Percentiles rank a stretch among this genome's conserved stretches.
These are phyloP conservation scores for Artibeus jamaicensis DNA, from an alignment of 2,797 vertebrate genomes.

Conservation along the genomic window DNA sequence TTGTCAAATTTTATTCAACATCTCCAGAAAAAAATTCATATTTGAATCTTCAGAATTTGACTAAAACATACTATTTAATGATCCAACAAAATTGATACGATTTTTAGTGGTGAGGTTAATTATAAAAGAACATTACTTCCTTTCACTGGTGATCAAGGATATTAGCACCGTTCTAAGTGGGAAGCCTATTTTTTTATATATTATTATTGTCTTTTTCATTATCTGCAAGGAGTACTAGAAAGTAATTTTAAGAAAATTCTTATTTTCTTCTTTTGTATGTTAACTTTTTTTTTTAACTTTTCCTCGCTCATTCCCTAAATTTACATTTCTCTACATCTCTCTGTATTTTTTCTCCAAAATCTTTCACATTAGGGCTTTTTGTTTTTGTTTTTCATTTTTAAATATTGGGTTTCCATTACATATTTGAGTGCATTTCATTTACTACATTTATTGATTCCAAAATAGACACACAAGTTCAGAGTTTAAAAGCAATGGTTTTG, in stretches of 20 bases:
- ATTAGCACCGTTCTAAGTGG: neutral
- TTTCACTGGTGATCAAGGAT: neutral
- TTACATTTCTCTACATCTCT: neutral
- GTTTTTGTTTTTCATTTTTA: neutral
- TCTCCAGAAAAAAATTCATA: neutral
- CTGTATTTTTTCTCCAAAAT: neutral
- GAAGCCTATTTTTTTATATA: neutral
- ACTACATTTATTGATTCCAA: neutral
- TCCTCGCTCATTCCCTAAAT: neutral
- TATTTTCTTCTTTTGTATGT: neutral
- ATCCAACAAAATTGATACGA: neutral
- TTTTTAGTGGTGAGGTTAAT: neutral
- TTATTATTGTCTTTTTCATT: neutral
- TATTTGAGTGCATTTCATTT: neutral
- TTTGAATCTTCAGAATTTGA: neutral
- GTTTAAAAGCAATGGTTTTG: neutral
- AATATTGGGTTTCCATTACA: neutral
- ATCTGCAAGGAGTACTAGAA: neutral
- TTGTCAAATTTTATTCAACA: neutral
- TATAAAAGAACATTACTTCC: constrained; percentile 5
- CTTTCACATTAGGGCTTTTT: neutral
- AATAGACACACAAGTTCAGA: neutral
- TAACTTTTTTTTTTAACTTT: neutral
- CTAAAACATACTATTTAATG: neutral
- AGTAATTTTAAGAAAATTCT: constrained; percentile 40